Conservation (phyloP, 2,113 vertebrate genomes). For the Carassius carassius region DNA sequence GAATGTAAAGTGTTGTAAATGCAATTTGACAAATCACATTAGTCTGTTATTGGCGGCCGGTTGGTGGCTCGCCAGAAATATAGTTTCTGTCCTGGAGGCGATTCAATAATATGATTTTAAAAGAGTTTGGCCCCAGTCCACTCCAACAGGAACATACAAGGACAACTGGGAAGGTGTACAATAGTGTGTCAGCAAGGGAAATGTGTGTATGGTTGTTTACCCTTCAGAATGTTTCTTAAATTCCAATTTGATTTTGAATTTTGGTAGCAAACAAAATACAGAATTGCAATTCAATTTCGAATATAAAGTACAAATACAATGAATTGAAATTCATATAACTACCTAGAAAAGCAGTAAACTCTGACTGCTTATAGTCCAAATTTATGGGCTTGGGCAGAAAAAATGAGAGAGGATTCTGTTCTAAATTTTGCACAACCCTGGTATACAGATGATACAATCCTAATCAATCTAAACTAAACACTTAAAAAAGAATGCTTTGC, state of each 20-base stretch:
- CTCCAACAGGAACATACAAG: constrained; percentile 35
- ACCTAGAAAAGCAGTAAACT: neutral
- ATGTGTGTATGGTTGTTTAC: neutral
- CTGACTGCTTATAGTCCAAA: too few species aligned
- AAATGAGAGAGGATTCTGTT: neutral
- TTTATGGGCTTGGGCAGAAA: too few species aligned
- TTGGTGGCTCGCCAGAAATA: constrained; percentile 53
- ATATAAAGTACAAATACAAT: neutral
- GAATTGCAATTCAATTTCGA: neutral
- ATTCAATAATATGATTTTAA: constrained; percentile 55
- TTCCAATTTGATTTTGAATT: neutral
- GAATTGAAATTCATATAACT: neutral
- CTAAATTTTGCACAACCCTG: neutral
- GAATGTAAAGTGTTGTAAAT: constrained; percentile 76
- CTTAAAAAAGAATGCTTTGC: neutral
- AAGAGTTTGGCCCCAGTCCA: constrained; percentile 41
- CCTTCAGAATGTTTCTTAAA: neutral
- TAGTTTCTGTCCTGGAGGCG: constrained; percentile 51
- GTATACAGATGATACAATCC: neutral
- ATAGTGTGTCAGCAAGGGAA: constrained; percentile 16
- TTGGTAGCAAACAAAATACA: neutral
- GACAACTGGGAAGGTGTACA: constrained; percentile 29
- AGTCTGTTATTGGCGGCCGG: constrained; percentile 58
- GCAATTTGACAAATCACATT: constrained; percentile 74
- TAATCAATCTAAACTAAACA: neutral